These are phyloP conservation scores for Caenorhabditis latens DNA, from an alignment of 1,140 invertebrate species.

Conservation along the genomic window DNA sequence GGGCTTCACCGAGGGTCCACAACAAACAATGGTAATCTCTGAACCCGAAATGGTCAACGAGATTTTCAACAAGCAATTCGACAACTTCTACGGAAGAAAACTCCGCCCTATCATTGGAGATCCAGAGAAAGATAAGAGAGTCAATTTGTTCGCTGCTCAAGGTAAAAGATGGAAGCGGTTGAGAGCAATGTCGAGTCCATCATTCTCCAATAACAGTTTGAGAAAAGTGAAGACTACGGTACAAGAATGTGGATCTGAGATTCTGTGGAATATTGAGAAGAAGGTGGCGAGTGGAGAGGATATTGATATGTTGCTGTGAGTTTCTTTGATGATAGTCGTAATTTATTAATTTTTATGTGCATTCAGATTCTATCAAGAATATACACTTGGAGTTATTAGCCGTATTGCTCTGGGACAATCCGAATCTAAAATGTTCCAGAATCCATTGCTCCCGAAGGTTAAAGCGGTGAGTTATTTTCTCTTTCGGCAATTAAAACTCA, in stretches of 20 bases:
- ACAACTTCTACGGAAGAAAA: slow-evolving; percentile 79
- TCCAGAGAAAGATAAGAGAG: slow-evolving; percentile 60
- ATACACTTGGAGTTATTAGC: slow-evolving; percentile 60
- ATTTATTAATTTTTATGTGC: not conserved
- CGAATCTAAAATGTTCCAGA: slow-evolving; percentile 61
- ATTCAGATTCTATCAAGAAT: slow-evolving; percentile 63
- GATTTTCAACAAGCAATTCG: slow-evolving; percentile 79
- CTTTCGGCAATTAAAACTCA: too few species aligned
- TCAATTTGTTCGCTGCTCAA: slow-evolving; percentile 1
- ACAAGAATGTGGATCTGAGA: slow-evolving; percentile 25
- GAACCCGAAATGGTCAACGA: slow-evolving; percentile 78
- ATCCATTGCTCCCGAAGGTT: slow-evolving; percentile 18
- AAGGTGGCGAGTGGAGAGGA: not conserved
- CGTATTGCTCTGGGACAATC: slow-evolving; percentile 62
- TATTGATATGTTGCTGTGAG: slow-evolving; percentile 31
- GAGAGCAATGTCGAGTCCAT: slow-evolving; percentile 1
- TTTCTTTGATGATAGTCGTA: not conserved
- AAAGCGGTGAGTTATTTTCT: not conserved
- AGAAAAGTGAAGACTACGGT: slow-evolving; percentile 14
- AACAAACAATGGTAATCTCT: slow-evolving; percentile 78
- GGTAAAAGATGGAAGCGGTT: slow-evolving; percentile 12
- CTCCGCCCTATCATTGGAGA: slow-evolving; percentile 56
- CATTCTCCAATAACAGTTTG: slow-evolving; percentile 32
- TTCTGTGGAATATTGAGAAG: slow-evolving; percentile 14
- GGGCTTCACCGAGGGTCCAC: slow-evolving; percentile 71